A percentile compares a stretch with the other conserved stretches of the same genome.
Evolutionary conservation across 2,113 vertebrate species (phyloP).

Genomic region (Gnathonemus echidnorhynchus): DNA sequence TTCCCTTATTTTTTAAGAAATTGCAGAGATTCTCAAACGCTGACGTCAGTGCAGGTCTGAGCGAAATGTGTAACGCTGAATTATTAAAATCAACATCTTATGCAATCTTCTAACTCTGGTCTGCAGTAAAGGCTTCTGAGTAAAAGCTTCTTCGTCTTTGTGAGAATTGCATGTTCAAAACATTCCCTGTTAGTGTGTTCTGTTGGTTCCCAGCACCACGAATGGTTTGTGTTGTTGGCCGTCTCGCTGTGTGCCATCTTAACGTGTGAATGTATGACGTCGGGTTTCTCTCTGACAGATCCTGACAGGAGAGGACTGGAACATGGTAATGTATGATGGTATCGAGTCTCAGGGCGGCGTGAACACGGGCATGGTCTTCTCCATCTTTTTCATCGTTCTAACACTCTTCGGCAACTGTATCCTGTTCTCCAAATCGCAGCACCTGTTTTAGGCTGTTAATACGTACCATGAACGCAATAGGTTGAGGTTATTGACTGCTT

Average conservation of each 20-base stretch:
- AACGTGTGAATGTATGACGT: constrained; percentile 19
- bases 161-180: not conserved
- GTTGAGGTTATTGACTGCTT: not conserved
- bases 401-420: constrained; percentile 97
- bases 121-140: not conserved
- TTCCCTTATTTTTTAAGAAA: not conserved
- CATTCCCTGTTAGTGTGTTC: not conserved
- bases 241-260: not conserved
- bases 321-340: constrained; percentile 89
- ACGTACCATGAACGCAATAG: not conserved
- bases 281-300: constrained; percentile 49
- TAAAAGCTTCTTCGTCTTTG: not conserved
- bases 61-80: constrained; percentile 11
- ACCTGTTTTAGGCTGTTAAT: not conserved
- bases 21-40: not conserved
- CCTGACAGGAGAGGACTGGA: constrained; percentile 91
- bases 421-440: constrained; percentile 36
- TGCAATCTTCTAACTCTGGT: constrained; percentile 4
- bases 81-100: constrained; percentile 13
- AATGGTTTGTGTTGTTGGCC: not conserved
- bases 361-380: constrained; percentile 88
- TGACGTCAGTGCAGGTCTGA: not conserved
- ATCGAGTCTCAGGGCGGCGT: constrained; percentile 93
- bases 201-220: not conserved
- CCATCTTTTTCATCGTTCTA: constrained; percentile 91